Evolutionary conservation across 1,140 invertebrate genomes (phyloP), one percentile per base, ranked within the genome.

Genomic region (Diabrotica undecimpunctata): DNA sequence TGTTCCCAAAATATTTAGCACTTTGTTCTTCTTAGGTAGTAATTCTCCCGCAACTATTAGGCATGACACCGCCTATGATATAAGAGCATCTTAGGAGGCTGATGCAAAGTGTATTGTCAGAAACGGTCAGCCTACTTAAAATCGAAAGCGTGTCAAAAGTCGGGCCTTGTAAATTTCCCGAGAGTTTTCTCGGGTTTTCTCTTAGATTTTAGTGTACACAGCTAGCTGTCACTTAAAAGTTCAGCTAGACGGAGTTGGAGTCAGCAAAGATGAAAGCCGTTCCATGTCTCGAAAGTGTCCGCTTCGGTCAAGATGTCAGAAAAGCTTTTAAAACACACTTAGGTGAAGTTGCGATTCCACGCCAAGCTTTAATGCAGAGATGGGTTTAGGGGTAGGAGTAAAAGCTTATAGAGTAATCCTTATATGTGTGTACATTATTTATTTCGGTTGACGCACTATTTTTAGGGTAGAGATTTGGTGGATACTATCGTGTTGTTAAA

Each of bases 311-410:
- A 78, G 77, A 78, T 77, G 77, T 78, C 77, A 77, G 72, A 72
- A 77, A 77, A 76, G 77, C 77, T 78, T 78, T 78, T 78, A 78
- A 77, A 77, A 75, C 74, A 75, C 72, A 75, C 71, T 74, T 75
- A 74, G 72, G 68, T 70, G 56, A 61, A 70, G 64, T 68, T 68
- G 66, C 54, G 61, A 65, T 53, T 52, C 54, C 62, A 56, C 50
- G 41, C 58, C 12, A 51, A 46, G 64, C 56, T 60, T 60, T 60
- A 60, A 38, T 60, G 58, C 58, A 60, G 58, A 13, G 58, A 51
- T 14, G 58, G 41, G 14, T 50, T 50, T 60, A 60, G 58, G 58
- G 36, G 12, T 55, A 35, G 5, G 58, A 38, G 58, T 50, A 38
- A 60, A 50, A 50, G 58, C 58, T 60, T 60, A 38, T 37, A 37